These are phyloP conservation scores for Odontomyia ornata DNA, from an alignment of 2,888 invertebrate genomes.

Conservation along the genomic window DNA sequence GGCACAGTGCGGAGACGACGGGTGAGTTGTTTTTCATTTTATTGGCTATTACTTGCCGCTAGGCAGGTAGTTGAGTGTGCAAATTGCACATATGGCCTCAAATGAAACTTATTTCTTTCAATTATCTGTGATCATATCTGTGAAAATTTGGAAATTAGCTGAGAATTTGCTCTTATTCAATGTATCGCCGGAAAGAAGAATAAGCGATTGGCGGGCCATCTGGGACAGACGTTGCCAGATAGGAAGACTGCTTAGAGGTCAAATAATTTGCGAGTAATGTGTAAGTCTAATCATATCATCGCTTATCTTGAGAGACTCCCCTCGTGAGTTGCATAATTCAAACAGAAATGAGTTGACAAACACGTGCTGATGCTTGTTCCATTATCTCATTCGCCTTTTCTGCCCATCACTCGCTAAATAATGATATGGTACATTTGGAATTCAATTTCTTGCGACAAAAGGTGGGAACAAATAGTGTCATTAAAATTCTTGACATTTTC, in stretches of 20 bases:
- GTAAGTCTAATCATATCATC: not conserved
- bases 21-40: conserved; percentile 37
- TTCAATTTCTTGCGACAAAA: not conserved
- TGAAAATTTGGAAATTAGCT: conserved; percentile 4
- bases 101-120: not conserved
- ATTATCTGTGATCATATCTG: not conserved
- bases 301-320: not conserved
- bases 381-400: not conserved
- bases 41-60: not conserved
- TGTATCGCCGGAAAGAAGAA: not conserved
- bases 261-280: not conserved
- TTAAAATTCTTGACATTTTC: not conserved
- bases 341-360: not conserved
- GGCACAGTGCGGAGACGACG: conserved; percentile 7
- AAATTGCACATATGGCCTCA: not conserved
- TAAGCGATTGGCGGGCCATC: not conserved
- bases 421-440: too few relatives aligned
- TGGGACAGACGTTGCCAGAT: not conserved
- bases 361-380: not conserved
- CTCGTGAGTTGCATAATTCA: not conserved
- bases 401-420: not conserved
- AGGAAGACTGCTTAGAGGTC: not conserved
- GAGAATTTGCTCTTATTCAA: not conserved
- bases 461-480: not conserved
- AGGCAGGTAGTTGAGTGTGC: not conserved